Evolutionary conservation across 2,797 vertebrate species (phyloP), one percentile per base, ranked within the genome.

Genomic region (Phrynocephalus guinanensis): DNA sequence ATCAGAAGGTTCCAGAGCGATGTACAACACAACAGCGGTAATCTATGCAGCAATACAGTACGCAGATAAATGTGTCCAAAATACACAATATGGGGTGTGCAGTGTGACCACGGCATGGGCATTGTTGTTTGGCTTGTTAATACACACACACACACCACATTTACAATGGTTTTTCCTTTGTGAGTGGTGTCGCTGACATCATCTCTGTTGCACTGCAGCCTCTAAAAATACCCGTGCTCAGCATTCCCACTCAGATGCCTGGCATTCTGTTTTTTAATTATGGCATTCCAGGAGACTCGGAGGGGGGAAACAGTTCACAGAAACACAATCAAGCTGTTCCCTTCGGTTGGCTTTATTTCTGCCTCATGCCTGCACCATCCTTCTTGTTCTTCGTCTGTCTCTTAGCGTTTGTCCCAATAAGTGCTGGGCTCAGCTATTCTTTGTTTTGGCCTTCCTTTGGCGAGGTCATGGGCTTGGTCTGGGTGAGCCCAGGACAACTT

Each of bases 181-280:
- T 88, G 92, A 93, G 85, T 86, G 90, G 71, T 86, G 87, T 66
- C 72, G 93, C 92, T 93, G 90, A 94, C 92, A 87, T 93, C 92
- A 68, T 85, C 24, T 0, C 24, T 92, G 91, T 95, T 95, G 92
- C 93, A 91, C 92, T 95, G 94, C 94, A 0, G 92, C 48, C n/a
- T 87, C 93, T 94, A 56, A 87, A 91, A 92, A 92, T 92, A 93
- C 22, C 48, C 79, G 48, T 13, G 6, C 13, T 92, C 67, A 78
- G 13, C 85, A 26, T 86, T 89, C 82, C 79, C 13, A 0, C 24
- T 73, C 28, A 33, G 26, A 68, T 75, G 68, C 81, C 87, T 44
- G 6, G 18, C 16, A 22, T 85, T 52, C 60, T 56, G 30, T 78
- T 87, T n/a, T 73, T 81, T 71, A 44, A 30, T 72, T 68, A 56